A percentile compares a stretch with the other conserved stretches of the same genome.
Evolutionary conservation across 2,113 vertebrate genomes (phyloP).

Genomic region (Excalfactoria chinensis): DNA sequence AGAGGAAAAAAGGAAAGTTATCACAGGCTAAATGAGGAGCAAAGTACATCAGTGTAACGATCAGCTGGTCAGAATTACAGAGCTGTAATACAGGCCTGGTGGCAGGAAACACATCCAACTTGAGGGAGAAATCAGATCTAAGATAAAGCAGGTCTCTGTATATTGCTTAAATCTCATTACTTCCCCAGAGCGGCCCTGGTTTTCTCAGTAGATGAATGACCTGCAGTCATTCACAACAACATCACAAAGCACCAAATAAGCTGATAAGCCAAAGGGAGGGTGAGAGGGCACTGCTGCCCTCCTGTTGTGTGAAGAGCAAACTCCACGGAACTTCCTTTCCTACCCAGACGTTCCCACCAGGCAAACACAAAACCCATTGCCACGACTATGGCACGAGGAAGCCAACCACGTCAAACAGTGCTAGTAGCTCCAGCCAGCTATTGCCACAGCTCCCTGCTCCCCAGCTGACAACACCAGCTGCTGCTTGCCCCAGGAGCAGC

Average conservation of each 20-base stretch:
- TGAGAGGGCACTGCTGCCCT: background rate
- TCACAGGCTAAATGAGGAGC: background rate
- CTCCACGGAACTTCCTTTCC: background rate
- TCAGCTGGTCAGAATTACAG: background rate
- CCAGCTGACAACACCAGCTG: background rate
- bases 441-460: too few relatives aligned
- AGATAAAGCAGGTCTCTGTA: background rate
- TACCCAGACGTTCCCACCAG: too few relatives aligned
- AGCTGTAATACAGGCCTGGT: background rate
- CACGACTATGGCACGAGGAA: background rate
- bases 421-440: background rate
- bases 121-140: background rate
- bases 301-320: background rate
- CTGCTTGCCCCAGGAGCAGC: background rate
- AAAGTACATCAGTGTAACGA: background rate
- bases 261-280: background rate
- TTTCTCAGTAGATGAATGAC: background rate
- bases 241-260: accelerated
- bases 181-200: background rate
- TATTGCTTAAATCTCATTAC: background rate
- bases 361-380: background rate
- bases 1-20: background rate
- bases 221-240: background rate
- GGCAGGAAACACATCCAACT: background rate
- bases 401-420: background rate